Evolutionary conservation across 2,888 invertebrate species (phyloP), one percentile per base, ranked within the genome.

Genomic region (Xylota segnis): DNA sequence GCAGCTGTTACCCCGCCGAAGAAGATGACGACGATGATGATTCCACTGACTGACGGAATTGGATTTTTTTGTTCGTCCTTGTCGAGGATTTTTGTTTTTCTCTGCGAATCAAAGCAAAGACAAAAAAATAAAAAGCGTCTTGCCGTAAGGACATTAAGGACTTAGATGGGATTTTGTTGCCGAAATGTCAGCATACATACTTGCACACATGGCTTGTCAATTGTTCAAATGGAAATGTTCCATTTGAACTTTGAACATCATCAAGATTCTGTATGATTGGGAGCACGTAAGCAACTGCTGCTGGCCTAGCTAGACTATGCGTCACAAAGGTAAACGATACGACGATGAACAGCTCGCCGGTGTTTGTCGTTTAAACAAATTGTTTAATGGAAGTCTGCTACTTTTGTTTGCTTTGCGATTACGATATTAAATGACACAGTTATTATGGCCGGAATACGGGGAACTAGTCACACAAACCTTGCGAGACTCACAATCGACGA

Each of bases 361-460:
- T 50, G 47, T 74, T 66, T 66, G 37, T 68, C 58, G 12, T 76
- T 58, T 65, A 43, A 70, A 58, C 68, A 76, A 56, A 76, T 71
- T 65, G 70, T 56, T 70, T 70, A 56, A 59, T 70, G 56, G 40
- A 59, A 76, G 70, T 82, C 76, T 76, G 56, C 45, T 45, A 37
- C n/a, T 32, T 56, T 68, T 76, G 65, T 82, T 76, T 82, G 34
- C 16, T 29, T 32, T 58, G n/a, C 76, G 76, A 76, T 76, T 71
- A 37, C 40, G 76, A 65, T 82, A 56, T 63, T 70, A 54, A 74
- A 43, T 74, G 74, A 59, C 72, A 68, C 52, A 52, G 45, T 75
- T 75, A 29, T 16, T 23, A 29, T 56, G 2, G 34, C 34, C 32
- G 23, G 18, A 16, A 32, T 9, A 14, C 12, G 40, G 6, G n/a